These are phyloP conservation scores for Coreius guichenoti DNA, from an alignment of 2,797 vertebrate genomes.

Conservation along the genomic window DNA sequence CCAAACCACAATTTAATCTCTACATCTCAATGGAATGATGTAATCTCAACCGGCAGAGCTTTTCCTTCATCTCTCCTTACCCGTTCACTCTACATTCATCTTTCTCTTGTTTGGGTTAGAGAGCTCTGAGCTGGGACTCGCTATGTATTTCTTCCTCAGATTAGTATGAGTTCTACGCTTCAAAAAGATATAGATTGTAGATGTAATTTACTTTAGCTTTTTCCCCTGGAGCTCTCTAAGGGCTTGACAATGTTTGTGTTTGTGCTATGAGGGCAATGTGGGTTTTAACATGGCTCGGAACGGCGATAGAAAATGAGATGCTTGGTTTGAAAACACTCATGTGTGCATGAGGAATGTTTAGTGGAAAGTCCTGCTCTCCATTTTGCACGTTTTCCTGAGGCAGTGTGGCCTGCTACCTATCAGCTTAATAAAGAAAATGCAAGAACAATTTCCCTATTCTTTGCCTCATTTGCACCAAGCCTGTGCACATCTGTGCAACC, in stretches of 20 bases:
- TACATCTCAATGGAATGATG: slow-evolving; percentile 63
- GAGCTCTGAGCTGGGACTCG: slow-evolving; percentile 53
- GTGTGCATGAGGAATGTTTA: slow-evolving; percentile 25
- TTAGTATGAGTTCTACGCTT: slow-evolving; percentile 60
- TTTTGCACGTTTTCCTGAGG: neutral
- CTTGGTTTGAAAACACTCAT: slow-evolving; percentile 35
- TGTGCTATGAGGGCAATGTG: slow-evolving; percentile 45
- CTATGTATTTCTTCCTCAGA: slow-evolving; percentile 49
- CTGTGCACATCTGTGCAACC: slow-evolving; percentile 11
- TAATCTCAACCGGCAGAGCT: slow-evolving; percentile 53
- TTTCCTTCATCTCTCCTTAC: slow-evolving; percentile 57
- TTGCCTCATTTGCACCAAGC: slow-evolving; percentile 16
- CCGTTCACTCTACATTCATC: slow-evolving; percentile 67
- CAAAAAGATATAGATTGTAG: slow-evolving; percentile 62
- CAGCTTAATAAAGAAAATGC: slow-evolving; percentile 29
- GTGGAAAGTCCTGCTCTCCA: slow-evolving; percentile 11
- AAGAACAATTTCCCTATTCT: slow-evolving; percentile 13
- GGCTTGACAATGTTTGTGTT: slow-evolving; percentile 34
- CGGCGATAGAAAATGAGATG: slow-evolving; percentile 33
- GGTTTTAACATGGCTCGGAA: slow-evolving; percentile 40
- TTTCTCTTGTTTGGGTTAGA: slow-evolving; percentile 72
- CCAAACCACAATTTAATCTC: slow-evolving; percentile 66
- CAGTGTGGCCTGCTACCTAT: slow-evolving; percentile 28
- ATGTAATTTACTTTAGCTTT: slow-evolving; percentile 43
- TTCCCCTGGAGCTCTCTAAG: slow-evolving; percentile 23